Evolutionary conservation across 2,797 vertebrate species (phyloP).

Genomic region (Miichthys miiuy): DNA sequence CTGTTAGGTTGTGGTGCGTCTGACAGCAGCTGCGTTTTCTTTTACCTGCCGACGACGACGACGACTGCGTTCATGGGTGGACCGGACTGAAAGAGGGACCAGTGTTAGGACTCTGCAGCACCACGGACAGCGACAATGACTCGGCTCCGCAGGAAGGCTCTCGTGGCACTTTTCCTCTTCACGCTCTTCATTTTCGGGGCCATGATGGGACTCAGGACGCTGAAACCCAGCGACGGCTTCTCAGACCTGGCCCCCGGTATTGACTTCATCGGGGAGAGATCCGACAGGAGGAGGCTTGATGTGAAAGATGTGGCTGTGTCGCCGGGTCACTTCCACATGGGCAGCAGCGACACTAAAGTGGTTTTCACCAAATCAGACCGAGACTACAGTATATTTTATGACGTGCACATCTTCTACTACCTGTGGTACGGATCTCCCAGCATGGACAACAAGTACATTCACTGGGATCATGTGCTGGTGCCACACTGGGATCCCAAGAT

Average conservation of each 20-base stretch:
- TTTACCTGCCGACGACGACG: slow-evolving; percentile 9
- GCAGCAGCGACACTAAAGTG: slow-evolving; percentile 81
- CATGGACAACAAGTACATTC: slow-evolving; percentile 87
- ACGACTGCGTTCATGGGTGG: slow-evolving; percentile 16
- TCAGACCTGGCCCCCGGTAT: slow-evolving; percentile 89
- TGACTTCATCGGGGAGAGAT: slow-evolving; percentile 81
- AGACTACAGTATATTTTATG: slow-evolving; percentile 88
- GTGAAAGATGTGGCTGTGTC: slow-evolving; percentile 78
- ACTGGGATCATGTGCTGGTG: slow-evolving; percentile 93
- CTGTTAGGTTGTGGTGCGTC: neutral
- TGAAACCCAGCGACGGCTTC: slow-evolving; percentile 90
- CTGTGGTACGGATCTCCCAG: slow-evolving; percentile 90
- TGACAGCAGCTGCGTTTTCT: neutral
- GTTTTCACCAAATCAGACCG: slow-evolving; percentile 82
- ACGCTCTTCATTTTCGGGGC: slow-evolving; percentile 92
- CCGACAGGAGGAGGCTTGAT: slow-evolving; percentile 76
- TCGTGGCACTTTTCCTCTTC: slow-evolving; percentile 91
- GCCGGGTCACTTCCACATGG: slow-evolving; percentile 72
- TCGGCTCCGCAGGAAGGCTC: slow-evolving; percentile 89
- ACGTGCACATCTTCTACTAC: slow-evolving; percentile 92
- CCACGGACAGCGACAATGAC: slow-evolving; percentile 86
- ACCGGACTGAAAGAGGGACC: neutral
- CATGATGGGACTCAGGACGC: slow-evolving; percentile 91
- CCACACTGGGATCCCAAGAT: slow-evolving; percentile 95
- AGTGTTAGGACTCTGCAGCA: slow-evolving; percentile 52